These are phyloP conservation scores for Bettongia penicillata DNA, from an alignment of 2,113 vertebrate species.

Conservation along the genomic window DNA sequence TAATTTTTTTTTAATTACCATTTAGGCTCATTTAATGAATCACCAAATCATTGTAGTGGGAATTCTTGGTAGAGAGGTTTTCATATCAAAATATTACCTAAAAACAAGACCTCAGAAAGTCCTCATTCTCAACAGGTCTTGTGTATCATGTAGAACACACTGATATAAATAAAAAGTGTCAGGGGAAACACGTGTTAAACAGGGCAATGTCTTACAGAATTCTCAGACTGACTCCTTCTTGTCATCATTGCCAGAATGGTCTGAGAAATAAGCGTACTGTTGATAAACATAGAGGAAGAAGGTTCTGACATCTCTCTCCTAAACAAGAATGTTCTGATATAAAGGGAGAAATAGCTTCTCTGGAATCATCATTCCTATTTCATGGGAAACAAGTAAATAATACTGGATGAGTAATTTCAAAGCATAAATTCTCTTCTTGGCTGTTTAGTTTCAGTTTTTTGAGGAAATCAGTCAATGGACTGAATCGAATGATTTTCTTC, in stretches of 20 bases:
- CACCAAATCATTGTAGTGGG: background rate
- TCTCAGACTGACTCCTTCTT: slow-evolving; percentile 23
- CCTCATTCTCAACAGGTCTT: background rate
- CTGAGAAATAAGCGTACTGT: slow-evolving; percentile 17
- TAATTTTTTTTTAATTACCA: background rate
- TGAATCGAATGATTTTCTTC: background rate
- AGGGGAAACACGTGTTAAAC: background rate
- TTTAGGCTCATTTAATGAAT: background rate
- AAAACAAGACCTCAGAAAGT: background rate
- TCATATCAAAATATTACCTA: background rate
- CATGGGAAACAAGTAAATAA: background rate
- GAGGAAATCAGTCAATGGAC: background rate
- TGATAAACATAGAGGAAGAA: background rate
- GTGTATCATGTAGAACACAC: background rate
- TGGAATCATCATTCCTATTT: background rate
- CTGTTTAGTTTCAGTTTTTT: background rate
- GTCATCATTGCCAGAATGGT: background rate
- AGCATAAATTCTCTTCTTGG: background rate
- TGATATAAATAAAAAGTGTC: background rate
- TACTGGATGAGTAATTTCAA: background rate
- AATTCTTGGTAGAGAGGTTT: background rate
- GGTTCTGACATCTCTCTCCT: background rate
- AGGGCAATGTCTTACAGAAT: background rate
- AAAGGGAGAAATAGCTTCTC: background rate
- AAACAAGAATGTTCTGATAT: background rate